Percentiles rank a stretch among this genome's conserved stretches.
Evolutionary conservation across 2,888 invertebrate species (phyloP).

Genomic region (Plutella xylostella): DNA sequence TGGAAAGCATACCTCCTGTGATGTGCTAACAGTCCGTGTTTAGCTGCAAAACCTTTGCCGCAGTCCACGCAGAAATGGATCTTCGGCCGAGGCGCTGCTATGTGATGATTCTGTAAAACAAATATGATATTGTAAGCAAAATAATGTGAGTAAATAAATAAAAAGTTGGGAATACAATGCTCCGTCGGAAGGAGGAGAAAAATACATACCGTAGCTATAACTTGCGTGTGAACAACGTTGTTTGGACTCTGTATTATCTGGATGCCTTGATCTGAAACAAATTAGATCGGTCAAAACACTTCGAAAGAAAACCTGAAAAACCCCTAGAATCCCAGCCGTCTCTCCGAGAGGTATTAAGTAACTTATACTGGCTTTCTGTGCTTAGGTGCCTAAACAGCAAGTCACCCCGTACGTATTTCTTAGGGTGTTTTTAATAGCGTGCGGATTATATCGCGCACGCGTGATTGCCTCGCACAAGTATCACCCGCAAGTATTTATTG

Average conservation of each 20-base stretch:
- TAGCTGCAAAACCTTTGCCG: conserved; percentile 85
- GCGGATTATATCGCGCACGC: too few species aligned
- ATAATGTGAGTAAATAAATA: too few species aligned
- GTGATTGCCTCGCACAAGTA: too few species aligned
- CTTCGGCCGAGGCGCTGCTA: conserved; percentile 71
- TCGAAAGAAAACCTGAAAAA: too few species aligned
- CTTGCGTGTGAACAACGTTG: conserved; percentile 61
- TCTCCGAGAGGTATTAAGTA: too few species aligned
- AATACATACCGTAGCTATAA: conserved; percentile 56
- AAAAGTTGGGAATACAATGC: background rate
- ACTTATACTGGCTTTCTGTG: too few species aligned
- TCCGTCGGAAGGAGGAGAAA: background rate
- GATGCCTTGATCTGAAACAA: conserved; percentile 52
- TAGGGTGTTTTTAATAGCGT: too few species aligned
- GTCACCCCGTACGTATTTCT: too few species aligned
- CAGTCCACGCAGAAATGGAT: conserved; percentile 84
- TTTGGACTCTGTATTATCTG: conserved; percentile 59
- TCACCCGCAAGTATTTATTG: too few species aligned
- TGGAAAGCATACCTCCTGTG: conserved; percentile 69
- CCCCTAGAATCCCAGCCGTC: too few species aligned
- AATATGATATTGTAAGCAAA: background rate
- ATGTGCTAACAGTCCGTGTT: conserved; percentile 84
- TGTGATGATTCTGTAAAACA: conserved; percentile 48
- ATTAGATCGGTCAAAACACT: too few species aligned
- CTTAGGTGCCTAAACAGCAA: too few species aligned